phyloP scores from a whole-genome alignment of 2,113 vertebrate genomes.

The Parus major region DNA sequence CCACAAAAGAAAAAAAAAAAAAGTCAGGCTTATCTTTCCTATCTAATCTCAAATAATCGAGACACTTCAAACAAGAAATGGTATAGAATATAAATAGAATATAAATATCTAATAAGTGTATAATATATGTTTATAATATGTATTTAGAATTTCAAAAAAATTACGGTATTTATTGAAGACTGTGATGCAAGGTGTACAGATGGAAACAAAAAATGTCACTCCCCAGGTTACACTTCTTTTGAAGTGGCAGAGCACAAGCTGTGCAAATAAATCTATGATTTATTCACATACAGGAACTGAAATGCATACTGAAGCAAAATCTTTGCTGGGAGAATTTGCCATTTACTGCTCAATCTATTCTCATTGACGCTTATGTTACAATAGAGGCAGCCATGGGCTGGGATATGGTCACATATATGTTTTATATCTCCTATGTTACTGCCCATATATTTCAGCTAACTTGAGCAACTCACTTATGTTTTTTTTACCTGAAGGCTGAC shows the following conservation, averaged over 20 bases:
- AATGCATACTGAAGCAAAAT: neutral
- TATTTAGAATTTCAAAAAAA: neutral
- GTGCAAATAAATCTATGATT: neutral
- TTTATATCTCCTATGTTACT: neutral
- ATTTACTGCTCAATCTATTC: neutral
- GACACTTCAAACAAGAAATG: neutral
- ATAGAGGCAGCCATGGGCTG: rapidly evolving
- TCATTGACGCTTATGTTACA: neutral
- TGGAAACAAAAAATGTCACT: neutral
- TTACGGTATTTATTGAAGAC: neutral
- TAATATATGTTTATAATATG: neutral
- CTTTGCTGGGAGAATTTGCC: neutral
- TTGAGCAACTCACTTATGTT: neutral
- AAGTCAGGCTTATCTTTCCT: neutral
- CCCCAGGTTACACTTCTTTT: neutral
- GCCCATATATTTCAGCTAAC: neutral
- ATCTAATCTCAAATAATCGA: neutral
- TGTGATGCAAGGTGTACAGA: neutral
- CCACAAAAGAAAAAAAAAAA: neutral
- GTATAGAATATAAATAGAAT: neutral
- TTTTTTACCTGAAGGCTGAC: neutral
- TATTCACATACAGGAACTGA: neutral
- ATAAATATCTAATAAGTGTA: neutral
- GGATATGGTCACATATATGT: neutral
- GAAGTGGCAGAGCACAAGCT: neutral